Base-by-base conservation (phyloP, 2,888 invertebrate species). In the Diadromus collaris region DNA sequence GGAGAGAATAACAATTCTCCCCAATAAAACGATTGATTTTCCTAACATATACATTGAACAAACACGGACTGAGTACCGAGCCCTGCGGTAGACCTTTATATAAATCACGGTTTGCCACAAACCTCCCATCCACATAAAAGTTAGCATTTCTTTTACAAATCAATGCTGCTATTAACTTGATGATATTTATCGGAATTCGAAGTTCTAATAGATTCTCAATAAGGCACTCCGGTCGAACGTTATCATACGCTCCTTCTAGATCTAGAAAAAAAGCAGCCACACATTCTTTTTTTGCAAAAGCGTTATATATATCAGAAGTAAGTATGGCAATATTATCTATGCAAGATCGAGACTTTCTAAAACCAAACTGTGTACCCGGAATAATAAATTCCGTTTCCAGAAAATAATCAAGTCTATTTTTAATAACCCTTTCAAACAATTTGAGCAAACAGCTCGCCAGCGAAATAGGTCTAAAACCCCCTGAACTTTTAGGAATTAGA, bases 201-300 rank as follows among this genome's bases (percentile, higher is more conserved):
- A 76, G 21, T 9, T 51, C 61, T 2, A 32, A 1, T 4, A 76
- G 16, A 5, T 21, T 56, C 9, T 63, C 2, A 0, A 73, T 29
- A 0, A 76, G 21, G 13, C 44, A 38, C 1, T 58, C 13, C 2
- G 64, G 58, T 5, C 24, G n/a, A 2, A 69, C 61, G 5, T 75
- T 68, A 7, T 76, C 78, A 34, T 76, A 80, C 0, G 78, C 78
- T 0, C 75, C 72, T 38, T 78, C 68, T 2, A 80, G 63, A 41
- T 80, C 80, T 0, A 80, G 10, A 21, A 78, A 64, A 2, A 69
- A 41, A 0, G 29, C 69, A 2, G 46, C 69, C 2, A 64, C 10
- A 1, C 21, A 19, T n/a, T 78, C 58, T 0, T 48, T 51, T 24
- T 58, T 41, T 6, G 46, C 67, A 21, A 69, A 75, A 1, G 70